Percentiles rank a stretch among this genome's conserved stretches.
Conservation (phyloP, 1,140 invertebrate species). For the Camponotus vicinus region DNA sequence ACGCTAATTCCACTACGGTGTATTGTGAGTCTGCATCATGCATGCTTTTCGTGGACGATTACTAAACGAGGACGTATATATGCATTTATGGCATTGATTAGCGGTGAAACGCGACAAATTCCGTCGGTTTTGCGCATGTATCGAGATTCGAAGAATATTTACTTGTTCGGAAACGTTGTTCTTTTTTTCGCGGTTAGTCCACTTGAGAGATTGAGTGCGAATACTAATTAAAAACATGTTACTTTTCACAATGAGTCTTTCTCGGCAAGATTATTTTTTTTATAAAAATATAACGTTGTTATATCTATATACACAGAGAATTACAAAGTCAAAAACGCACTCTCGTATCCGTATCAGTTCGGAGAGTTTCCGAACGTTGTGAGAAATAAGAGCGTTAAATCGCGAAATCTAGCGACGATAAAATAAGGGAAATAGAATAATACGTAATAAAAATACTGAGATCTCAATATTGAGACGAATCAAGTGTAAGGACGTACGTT, state of each 20-base stretch:
- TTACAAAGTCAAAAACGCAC: conserved; percentile 42
- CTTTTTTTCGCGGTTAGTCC: conserved; percentile 6
- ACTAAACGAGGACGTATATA: conserved; percentile 58
- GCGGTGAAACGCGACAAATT: conserved; percentile 16
- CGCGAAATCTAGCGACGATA: background rate
- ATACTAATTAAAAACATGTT: conserved; percentile 25
- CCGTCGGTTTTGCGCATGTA: conserved; percentile 3
- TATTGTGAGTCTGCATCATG: conserved; percentile 24
- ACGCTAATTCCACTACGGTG: conserved; percentile 37
- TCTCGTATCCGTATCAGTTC: conserved; percentile 13
- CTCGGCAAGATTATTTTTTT: conserved; percentile 26
- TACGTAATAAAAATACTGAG: background rate
- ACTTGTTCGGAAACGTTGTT: conserved; percentile 14
- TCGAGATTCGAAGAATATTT: conserved; percentile 40
- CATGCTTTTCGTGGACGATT: conserved; percentile 42
- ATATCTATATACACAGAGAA: conserved; percentile 70
- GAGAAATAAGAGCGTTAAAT: background rate
- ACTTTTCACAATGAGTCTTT: conserved; percentile 23
- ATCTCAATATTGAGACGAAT: background rate
- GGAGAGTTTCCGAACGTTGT: background rate
- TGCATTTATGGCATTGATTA: conserved; percentile 19
- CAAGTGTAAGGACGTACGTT: background rate
- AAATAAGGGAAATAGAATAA: background rate
- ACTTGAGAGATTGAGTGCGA: background rate
- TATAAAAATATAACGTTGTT: conserved; percentile 72